Evolutionary conservation across 2,888 invertebrate species (phyloP).

Genomic region (Catocala fraxini): DNA sequence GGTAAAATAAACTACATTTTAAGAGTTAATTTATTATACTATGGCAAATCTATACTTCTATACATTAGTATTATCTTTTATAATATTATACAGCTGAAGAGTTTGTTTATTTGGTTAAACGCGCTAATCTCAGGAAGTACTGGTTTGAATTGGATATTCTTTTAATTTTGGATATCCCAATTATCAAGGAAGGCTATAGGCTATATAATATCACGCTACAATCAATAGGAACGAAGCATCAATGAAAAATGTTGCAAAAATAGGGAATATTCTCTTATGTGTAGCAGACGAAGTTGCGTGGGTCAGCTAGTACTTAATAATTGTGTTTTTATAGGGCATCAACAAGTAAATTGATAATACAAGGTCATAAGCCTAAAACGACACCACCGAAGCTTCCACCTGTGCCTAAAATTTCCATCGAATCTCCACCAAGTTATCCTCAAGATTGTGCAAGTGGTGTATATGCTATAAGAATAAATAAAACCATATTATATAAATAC

Average conservation of each 20-base stretch:
- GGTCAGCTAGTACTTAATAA: constrained; percentile 6
- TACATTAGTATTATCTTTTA: too few species aligned
- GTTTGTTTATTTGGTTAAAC: too few species aligned
- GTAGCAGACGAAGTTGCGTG: too few species aligned
- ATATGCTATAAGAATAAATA: constrained; percentile 76
- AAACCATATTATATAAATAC: constrained; percentile 69
- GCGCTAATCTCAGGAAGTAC: too few species aligned
- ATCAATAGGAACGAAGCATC: too few species aligned
- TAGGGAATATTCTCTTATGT: too few species aligned
- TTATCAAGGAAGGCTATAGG: too few species aligned
- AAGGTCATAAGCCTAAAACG: constrained; percentile 67
- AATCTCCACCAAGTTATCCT: constrained; percentile 24
- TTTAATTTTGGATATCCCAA: too few species aligned
- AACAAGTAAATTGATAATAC: constrained; percentile 64
- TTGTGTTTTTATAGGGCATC: constrained; percentile 64
- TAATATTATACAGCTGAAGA: too few species aligned
- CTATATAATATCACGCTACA: too few species aligned
- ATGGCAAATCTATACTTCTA: neutral
- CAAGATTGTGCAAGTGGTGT: constrained; percentile 51
- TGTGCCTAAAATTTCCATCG: constrained; percentile 60
- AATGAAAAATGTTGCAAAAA: too few species aligned
- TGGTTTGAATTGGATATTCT: too few species aligned
- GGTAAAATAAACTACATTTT: constrained; percentile 51
- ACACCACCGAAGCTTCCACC: constrained; percentile 60
- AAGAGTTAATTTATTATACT: neutral